Conservation (phyloP, 2,797 vertebrate species). For the Rhincodon typus region DNA sequence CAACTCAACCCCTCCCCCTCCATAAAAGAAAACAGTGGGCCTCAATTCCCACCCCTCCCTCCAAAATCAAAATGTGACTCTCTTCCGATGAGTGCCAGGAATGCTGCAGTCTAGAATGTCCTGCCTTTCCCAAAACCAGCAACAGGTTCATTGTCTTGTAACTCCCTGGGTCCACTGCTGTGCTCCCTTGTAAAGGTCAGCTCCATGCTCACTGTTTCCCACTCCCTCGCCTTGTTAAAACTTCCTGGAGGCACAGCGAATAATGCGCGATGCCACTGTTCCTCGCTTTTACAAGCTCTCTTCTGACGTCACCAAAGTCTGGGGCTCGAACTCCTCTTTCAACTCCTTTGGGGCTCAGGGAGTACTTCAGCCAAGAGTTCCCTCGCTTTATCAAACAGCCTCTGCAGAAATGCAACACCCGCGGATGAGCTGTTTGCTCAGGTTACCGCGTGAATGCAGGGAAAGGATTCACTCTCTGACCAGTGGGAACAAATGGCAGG, state of each 20-base stretch:
- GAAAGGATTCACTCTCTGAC: neutral
- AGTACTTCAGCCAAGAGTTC: neutral
- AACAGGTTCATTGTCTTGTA: neutral
- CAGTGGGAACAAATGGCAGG: neutral
- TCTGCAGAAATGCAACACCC: neutral
- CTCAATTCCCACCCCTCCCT: neutral
- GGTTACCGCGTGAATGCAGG: neutral
- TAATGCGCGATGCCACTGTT: neutral
- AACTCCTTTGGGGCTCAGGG: neutral
- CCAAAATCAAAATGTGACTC: neutral
- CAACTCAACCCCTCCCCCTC: too few species aligned
- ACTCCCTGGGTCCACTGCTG: neutral
- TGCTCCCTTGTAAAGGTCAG: neutral
- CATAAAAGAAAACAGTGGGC: neutral
- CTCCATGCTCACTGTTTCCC: neutral
- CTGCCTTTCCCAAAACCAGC: neutral
- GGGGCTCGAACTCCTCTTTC: neutral
- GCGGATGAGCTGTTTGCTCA: neutral
- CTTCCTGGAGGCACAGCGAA: too few species aligned
- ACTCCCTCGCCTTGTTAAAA: neutral
- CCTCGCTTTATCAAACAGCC: neutral
- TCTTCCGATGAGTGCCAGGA: neutral
- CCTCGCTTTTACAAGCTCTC: neutral
- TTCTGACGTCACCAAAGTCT: neutral
- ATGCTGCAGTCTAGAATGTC: neutral